Evolutionary conservation across 2,888 invertebrate species (phyloP).

Genomic region (Habrosyne pyritoides): DNA sequence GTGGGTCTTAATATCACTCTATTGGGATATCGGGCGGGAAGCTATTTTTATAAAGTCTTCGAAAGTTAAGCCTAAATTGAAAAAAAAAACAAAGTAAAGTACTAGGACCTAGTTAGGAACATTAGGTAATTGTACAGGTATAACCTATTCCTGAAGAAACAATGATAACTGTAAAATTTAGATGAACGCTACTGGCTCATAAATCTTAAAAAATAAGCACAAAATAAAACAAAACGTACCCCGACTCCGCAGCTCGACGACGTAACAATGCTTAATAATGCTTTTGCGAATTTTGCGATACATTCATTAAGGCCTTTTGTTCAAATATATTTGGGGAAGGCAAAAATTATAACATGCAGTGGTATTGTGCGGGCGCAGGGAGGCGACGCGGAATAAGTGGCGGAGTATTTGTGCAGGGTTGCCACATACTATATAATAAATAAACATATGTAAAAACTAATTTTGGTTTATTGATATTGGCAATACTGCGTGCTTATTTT

Average conservation of each 20-base stretch:
- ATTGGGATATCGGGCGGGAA: too few species aligned
- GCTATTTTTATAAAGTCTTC: too few species aligned
- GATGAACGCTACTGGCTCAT: not conserved
- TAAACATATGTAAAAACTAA: too few species aligned
- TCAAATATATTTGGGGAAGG: conserved; percentile 75
- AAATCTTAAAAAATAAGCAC: conserved; percentile 2
- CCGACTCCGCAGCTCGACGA: conserved; percentile 17
- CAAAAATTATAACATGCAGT: conserved; percentile 83
- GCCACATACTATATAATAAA: conserved; percentile 19
- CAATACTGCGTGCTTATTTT: too few species aligned
- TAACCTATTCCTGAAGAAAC: not conserved
- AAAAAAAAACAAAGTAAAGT: too few species aligned
- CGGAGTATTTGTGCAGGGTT: conserved; percentile 60
- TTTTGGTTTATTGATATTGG: too few species aligned
- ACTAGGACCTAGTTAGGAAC: too few species aligned
- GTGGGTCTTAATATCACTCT: too few species aligned
- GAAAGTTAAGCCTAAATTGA: too few species aligned
- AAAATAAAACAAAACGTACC: conserved; percentile 29
- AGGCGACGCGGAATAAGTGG: conserved; percentile 72
- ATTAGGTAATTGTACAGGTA: not conserved
- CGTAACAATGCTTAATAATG: conserved; percentile 80
- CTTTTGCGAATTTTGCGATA: conserved; percentile 77
- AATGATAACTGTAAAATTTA: not conserved
- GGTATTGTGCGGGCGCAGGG: conserved; percentile 60
- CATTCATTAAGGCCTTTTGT: conserved; percentile 82